Base-by-base conservation (phyloP, 2,797 vertebrate genomes). In the Argyrosomus regius region DNA sequence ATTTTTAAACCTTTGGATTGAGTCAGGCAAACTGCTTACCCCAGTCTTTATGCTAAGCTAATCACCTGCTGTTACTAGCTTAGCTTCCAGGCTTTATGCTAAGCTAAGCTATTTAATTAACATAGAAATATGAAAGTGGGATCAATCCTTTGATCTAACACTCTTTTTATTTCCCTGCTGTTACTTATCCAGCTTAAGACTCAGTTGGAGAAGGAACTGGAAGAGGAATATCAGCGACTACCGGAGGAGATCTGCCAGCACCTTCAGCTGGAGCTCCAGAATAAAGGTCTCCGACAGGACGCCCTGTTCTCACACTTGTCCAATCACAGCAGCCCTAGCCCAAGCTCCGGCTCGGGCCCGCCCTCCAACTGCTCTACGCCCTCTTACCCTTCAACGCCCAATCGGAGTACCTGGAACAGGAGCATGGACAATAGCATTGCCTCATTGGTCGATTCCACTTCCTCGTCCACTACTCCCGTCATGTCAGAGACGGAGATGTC, bases 361-460 rank as follows among this genome's bases (percentile, higher is more conserved):
- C 92, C 95, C 48, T 96, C 96, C 82, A 94, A 95, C 88, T 95
- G 94, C 89, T 96, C 94, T 88, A 96, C 94, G 0, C 95, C 95
- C 7, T 90, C 92, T 2, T 89, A 84, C 75, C 90, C 87, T 0
- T 95, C 94, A 0, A 91, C 90, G 1, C 94, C 95, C 48, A 87
- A 83, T 53, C 93, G 86, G 39, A 77, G 78, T 84, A 10, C 35
- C 22, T 92, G 88, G 85, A 91, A 88, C 82, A 80, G 77, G 69
- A 95, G 91, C 90, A 81, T 89, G 78, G 94, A 95, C 89, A 93
- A 89, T 90, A 95, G 91, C 87, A 87, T n/a, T 0, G 59, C 73
- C 67, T 95, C 94, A 2, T 16, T 93, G 89, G 90, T 81, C 0
- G 91, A 93, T 50, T 95, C 94, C 72, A 78, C 78, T 3, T 93